These are phyloP conservation scores for Zoanthus sociatus DNA, from an alignment of 92 coral and sea anemone species.

Conservation along the genomic window DNA sequence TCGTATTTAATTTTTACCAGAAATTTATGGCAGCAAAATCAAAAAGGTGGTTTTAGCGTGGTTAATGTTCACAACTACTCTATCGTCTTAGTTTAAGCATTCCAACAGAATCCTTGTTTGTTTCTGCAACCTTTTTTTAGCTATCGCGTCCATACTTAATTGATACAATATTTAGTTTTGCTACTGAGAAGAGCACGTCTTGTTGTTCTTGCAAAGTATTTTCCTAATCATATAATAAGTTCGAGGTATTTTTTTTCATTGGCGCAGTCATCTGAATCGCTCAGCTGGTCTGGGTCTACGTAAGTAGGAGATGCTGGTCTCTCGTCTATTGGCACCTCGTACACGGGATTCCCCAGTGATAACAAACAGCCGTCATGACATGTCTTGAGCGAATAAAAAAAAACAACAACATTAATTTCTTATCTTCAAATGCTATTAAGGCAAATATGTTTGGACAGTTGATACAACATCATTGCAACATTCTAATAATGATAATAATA, in stretches of 20 bases:
- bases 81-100: no score
- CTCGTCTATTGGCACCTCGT: conserved; percentile 25
- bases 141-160: no score
- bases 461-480: no score
- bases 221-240: conserved; percentile 12
- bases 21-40: no score
- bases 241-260: background rate
- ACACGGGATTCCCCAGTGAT: conserved; percentile 15
- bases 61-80: no score
- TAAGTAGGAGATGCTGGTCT: conserved; percentile 20
- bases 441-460: no score
- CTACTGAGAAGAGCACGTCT: background rate
- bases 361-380: background rate
- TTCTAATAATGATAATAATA: no score
- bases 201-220: background rate
- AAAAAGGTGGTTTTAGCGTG: no score
- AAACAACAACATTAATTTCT: background rate
- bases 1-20: no score
- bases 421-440: background rate
- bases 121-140: no score
- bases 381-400: background rate
- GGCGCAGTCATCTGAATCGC: background rate
- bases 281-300: conserved; percentile 35
- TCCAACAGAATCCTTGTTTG: no score
- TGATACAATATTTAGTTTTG: no score